Conservation (phyloP, 64 coral and sea anemone species). For the Platygyra sinensis region DNA sequence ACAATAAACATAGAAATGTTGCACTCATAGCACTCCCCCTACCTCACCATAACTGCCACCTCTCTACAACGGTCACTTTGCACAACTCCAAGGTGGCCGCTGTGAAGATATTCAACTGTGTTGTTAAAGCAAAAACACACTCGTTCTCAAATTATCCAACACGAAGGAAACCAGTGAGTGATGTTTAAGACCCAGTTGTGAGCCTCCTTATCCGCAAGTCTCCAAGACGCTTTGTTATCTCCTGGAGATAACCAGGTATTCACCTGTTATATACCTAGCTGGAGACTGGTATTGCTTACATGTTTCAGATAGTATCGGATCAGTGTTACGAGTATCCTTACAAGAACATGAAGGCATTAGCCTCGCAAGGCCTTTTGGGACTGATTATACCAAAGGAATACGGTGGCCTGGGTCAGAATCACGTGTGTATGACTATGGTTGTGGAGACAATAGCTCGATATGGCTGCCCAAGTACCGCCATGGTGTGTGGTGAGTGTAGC, state of each 20-base stretch:
- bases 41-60: too few species aligned
- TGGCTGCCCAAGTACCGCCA: slow-evolving; percentile 49
- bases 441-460: slow-evolving; percentile 41
- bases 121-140: too few species aligned
- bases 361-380: slow-evolving; percentile 49
- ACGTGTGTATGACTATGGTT: slow-evolving; percentile 48
- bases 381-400: slow-evolving; percentile 47
- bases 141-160: too few species aligned
- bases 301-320: slow-evolving; percentile 23
- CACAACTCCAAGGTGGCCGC: too few species aligned
- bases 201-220: too few species aligned
- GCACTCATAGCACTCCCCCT: too few species aligned
- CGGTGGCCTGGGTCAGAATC: slow-evolving; percentile 50
- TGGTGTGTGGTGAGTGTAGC: slow-evolving; percentile 37
- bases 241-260: neutral
- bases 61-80: too few species aligned
- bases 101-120: too few species aligned
- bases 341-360: slow-evolving; percentile 38
- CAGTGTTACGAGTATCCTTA: slow-evolving; percentile 41
- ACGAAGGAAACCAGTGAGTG: too few species aligned
- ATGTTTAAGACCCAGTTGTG: too few species aligned
- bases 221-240: too few species aligned
- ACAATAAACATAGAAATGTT: too few species aligned
- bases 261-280: neutral
- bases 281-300: neutral